phyloP scores from a whole-genome alignment of 2,888 invertebrate genomes.

The Leptarthrus brevirostris region DNA sequence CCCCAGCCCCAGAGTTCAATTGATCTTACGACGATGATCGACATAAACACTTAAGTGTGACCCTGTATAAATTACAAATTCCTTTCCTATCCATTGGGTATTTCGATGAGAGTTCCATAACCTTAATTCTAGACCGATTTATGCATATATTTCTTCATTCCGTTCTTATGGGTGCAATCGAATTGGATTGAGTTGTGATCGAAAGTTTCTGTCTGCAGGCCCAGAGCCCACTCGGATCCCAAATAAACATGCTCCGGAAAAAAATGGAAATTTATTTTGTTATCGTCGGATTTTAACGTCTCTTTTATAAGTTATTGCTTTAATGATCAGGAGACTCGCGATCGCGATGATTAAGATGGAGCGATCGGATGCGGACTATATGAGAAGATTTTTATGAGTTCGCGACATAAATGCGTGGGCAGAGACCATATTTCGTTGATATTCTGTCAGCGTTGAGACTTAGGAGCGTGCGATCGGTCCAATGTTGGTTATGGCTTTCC shows the following conservation, averaged over 20 bases:
- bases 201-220: neutral
- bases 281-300: neutral
- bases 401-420: constrained; percentile 22
- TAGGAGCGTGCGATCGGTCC: constrained; percentile 7
- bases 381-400: constrained; percentile 8
- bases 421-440: neutral
- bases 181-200: constrained; percentile 34
- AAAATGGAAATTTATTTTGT: constrained; percentile 36
- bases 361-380: neutral
- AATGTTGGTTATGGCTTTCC: neutral
- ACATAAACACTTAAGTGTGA: neutral
- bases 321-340: constrained; percentile 23
- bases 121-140: neutral
- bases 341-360: neutral
- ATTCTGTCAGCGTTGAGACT: neutral
- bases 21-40: neutral
- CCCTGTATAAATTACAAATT: neutral
- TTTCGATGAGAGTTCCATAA: neutral
- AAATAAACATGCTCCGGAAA: constrained; percentile 6
- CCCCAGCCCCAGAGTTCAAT: neutral
- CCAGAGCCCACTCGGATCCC: neutral
- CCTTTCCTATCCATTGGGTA: neutral
- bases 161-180: neutral
- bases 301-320: constrained; percentile 22
- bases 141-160: neutral